Evolutionary conservation across 1,140 invertebrate species (phyloP), one percentile per base, ranked within the genome.

Genomic region (Atta cephalotes): DNA sequence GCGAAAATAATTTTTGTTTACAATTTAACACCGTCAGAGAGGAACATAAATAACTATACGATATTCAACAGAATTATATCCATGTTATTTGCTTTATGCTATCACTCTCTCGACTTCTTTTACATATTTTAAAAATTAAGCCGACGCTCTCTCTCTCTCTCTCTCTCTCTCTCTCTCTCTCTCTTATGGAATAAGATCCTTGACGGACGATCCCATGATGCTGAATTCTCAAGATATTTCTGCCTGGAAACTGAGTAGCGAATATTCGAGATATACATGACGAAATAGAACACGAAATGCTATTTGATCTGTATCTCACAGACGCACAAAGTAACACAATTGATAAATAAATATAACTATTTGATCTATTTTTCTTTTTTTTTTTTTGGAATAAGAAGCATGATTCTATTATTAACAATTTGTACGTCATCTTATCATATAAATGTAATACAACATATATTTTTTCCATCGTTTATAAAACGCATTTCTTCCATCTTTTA

Each of bases 211-310:
- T 31, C 56, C 53, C 65, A 49, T 6, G 70, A 21, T n/a, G 35
- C 56, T 60, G 39, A 82, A 84, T 76, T 84, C 68, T 62, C 53
- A 31, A 56, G 35, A 74, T 74, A 84, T 74, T 84, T 62, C 25
- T 31, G 39, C 63, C 80, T 39, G 18, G 14, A 60, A 25, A 16
- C 6, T 25, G 70, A 14, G 72, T 49, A 71, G 56, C 25, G 56
- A 71, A 62, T 74, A 58, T 45, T 35, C 39, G 1, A 25, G 49
- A 62, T 82, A 82, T 49, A 35, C 51, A 5, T 10, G 35, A 74
- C 49, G 53, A 74, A 60, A 51, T 82, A 74, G 80, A 45, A 74
- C 6, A 25, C 56, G 66, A 58, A 81, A 70, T 45, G 28, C 51
- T 3, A 45, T 14, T 68, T 14, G 35, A 39, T 68, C 49, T 16